phyloP scores from a whole-genome alignment of 2,797 vertebrate species.

The Yasuhikotakia modesta region DNA sequence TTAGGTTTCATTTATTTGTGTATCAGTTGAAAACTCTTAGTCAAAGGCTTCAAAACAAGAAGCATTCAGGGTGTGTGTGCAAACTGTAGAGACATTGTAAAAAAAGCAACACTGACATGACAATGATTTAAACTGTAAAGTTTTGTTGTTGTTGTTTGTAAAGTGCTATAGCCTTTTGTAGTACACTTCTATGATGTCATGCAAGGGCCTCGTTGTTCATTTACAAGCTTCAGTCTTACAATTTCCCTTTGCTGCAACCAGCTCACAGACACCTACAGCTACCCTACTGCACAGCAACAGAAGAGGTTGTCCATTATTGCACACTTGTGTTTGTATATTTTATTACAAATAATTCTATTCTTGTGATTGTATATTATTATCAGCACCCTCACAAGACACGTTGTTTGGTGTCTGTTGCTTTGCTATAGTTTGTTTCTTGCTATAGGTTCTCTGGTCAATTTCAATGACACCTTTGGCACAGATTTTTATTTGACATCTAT shows the following conservation, averaged over 20 bases:
- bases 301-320: not conserved
- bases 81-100: too few relatives aligned
- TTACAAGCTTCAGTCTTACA: not conserved
- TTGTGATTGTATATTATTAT: too few relatives aligned
- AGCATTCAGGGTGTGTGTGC: not conserved
- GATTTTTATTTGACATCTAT: not conserved
- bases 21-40: not conserved
- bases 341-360: too few relatives aligned
- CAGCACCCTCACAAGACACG: too few relatives aligned
- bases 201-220: conserved; percentile 10
- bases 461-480: not conserved
- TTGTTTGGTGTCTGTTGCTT: too few relatives aligned
- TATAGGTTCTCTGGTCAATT: too few relatives aligned
- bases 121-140: not conserved
- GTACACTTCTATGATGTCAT: conserved; percentile 36
- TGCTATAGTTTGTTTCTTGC: too few relatives aligned
- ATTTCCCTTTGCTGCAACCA: conserved; percentile 1
- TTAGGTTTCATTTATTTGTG: not conserved
- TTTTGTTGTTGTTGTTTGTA: conserved; percentile 9
- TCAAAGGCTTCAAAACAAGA: not conserved
- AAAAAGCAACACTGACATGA: too few relatives aligned
- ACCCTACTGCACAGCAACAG: not conserved
- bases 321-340: too few relatives aligned
- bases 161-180: not conserved
- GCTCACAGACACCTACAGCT: not conserved